A percentile compares a stretch with the other conserved stretches of the same genome.
Evolutionary conservation across 2,113 vertebrate species (phyloP).

Genomic region (Grantiella picta): DNA sequence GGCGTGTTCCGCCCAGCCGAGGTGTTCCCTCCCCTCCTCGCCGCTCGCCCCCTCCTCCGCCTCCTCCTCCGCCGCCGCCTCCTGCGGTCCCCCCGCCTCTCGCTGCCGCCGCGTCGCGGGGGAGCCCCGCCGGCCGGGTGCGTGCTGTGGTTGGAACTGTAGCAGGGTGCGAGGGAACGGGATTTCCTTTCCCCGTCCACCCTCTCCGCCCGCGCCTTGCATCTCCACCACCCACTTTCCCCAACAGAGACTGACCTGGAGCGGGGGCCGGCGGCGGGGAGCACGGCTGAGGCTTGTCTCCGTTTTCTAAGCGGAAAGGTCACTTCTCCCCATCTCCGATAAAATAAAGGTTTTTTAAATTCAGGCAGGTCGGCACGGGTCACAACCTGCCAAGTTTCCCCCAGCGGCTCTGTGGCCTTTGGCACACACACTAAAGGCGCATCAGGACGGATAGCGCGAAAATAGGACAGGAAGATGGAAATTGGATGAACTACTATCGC

Average conservation of each 20-base stretch:
- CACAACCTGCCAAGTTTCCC: background rate
- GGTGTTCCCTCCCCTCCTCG: background rate
- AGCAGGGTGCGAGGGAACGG: background rate
- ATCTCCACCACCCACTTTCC: background rate
- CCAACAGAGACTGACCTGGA: background rate
- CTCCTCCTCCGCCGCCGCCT: background rate
- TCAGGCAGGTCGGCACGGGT: background rate
- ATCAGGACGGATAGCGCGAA: background rate
- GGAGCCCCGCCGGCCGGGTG: background rate
- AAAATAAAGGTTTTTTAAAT: background rate
- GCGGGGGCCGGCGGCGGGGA: background rate
- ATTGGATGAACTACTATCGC: accelerated
- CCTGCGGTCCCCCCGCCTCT: background rate
- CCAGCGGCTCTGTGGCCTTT: background rate
- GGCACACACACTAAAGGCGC: accelerated
- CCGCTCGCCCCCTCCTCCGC: background rate
- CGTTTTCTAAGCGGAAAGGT: background rate
- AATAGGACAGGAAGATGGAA: background rate
- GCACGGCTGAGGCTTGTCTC: background rate
- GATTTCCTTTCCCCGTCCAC: background rate
- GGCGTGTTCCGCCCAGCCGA: no score
- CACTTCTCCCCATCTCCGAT: background rate
- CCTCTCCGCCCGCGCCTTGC: background rate
- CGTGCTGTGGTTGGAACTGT: background rate
- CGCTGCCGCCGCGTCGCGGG: background rate